These are phyloP conservation scores for Peucedramus taeniatus DNA, from an alignment of 2,113 vertebrate species.

Conservation along the genomic window DNA sequence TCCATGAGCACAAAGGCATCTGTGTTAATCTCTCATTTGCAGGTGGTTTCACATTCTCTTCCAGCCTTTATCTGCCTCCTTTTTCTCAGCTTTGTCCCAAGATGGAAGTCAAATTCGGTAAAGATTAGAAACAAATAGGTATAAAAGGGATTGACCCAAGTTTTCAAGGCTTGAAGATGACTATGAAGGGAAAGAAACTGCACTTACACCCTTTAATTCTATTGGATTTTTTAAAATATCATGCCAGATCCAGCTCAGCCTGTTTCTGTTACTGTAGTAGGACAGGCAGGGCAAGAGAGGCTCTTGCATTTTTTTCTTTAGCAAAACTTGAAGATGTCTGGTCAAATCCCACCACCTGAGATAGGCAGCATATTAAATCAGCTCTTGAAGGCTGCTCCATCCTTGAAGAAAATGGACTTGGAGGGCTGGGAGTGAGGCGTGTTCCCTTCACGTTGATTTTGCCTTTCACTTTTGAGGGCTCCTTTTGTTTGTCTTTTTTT, in stretches of 20 bases:
- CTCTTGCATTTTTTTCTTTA: not conserved
- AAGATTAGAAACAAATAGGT: not conserved
- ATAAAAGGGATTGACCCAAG: not conserved
- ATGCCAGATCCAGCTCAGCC: not conserved
- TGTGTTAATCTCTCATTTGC: not conserved
- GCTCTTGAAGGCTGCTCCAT: not conserved
- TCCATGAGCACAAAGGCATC: not conserved
- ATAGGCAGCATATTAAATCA: not conserved
- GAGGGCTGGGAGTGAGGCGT: not conserved
- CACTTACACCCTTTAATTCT: not conserved
- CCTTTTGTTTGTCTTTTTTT: not conserved
- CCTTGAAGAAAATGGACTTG: not conserved
- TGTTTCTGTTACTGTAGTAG: not conserved
- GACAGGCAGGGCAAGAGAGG: not conserved
- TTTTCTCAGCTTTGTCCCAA: not conserved
- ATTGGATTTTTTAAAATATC: not conserved
- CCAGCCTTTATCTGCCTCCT: not conserved
- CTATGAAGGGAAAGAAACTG: not conserved
- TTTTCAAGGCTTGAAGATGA: not conserved
- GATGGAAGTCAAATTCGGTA: not conserved
- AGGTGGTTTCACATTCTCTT: not conserved
- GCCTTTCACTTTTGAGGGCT: not conserved
- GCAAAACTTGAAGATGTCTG: not conserved
- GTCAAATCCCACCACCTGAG: not conserved
- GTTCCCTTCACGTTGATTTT: not conserved